Evolutionary conservation across 2,888 invertebrate genomes (phyloP).

Genomic region (Drosophila lacicola): DNA sequence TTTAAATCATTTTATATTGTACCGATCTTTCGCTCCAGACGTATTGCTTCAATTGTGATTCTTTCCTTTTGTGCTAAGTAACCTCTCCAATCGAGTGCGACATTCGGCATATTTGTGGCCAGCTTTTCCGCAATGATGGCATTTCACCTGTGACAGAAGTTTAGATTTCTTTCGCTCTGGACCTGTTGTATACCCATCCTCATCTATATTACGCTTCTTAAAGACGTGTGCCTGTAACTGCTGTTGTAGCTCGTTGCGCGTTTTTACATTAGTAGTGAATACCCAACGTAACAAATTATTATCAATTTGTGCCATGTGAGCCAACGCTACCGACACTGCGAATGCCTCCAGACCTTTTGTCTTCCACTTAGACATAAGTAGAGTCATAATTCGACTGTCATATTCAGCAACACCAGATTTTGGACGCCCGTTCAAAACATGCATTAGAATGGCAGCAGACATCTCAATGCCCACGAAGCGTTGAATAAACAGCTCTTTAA

Average conservation of each 20-base stretch:
- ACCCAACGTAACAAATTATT: not conserved
- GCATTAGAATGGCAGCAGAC: no score
- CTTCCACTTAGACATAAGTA: not conserved
- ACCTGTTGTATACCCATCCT: no score
- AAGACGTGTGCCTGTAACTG: not conserved
- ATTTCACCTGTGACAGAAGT: not conserved
- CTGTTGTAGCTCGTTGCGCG: not conserved
- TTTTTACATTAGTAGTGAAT: not conserved
- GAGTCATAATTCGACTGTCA: not conserved
- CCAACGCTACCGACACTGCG: conserved; percentile 4
- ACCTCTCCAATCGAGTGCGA: conserved; percentile 12
- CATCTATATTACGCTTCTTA: no score
- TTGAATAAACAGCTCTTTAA: no score
- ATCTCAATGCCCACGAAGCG: no score
- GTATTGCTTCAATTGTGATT: not conserved
- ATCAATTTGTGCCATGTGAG: not conserved
- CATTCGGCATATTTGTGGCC: not conserved
- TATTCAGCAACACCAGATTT: not conserved
- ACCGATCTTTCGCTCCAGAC: not conserved
- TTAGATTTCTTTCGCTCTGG: no score
- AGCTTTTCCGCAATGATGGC: conserved; percentile 6
- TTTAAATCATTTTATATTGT: conserved; percentile 7
- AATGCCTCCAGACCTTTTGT: not conserved
- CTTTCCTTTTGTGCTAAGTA: conserved; percentile 1
- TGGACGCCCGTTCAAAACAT: no score